Conservation (phyloP, 2,113 vertebrate species). For the Microtus richardsoni region DNA sequence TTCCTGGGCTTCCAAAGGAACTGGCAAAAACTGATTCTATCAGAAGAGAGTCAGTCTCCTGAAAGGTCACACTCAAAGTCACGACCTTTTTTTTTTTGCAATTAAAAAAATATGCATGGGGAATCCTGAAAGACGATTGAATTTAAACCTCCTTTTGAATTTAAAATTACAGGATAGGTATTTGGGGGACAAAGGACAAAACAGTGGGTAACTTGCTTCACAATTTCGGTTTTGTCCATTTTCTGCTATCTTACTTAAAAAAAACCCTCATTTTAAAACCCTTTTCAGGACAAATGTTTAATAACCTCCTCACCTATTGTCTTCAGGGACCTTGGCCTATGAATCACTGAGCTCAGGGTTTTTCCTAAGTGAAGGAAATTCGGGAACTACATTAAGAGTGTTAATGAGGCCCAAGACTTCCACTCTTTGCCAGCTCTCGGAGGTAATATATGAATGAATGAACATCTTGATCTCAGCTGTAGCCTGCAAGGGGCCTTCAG, state of each 20-base stretch:
- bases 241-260: slow-evolving; percentile 4
- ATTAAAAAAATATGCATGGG: slow-evolving; percentile 42
- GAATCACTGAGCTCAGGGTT: not conserved
- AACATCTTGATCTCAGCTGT: not conserved
- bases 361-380: not conserved
- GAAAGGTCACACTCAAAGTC: slow-evolving; percentile 45
- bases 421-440: not conserved
- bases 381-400: not conserved
- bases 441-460: slow-evolving; percentile 18
- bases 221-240: not conserved
- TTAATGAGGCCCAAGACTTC: not conserved
- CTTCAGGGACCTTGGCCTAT: not conserved
- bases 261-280: not conserved
- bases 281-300: slow-evolving; percentile 25
- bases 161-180: not conserved
- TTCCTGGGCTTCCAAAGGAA: slow-evolving; percentile 80
- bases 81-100: slow-evolving; percentile 19
- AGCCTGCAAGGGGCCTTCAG: not conserved
- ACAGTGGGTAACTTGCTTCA: not conserved
- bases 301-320: not conserved
- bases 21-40: slow-evolving; percentile 47
- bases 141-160: slow-evolving; percentile 10
- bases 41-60: slow-evolving; percentile 55
- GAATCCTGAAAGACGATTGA: slow-evolving; percentile 19
- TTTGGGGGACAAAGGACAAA: slow-evolving; percentile 24